Percentiles rank a stretch among this genome's conserved stretches.
These are phyloP conservation scores for Cheirogaleus medius DNA, from an alignment of 2,113 vertebrate species.

Conservation along the genomic window DNA sequence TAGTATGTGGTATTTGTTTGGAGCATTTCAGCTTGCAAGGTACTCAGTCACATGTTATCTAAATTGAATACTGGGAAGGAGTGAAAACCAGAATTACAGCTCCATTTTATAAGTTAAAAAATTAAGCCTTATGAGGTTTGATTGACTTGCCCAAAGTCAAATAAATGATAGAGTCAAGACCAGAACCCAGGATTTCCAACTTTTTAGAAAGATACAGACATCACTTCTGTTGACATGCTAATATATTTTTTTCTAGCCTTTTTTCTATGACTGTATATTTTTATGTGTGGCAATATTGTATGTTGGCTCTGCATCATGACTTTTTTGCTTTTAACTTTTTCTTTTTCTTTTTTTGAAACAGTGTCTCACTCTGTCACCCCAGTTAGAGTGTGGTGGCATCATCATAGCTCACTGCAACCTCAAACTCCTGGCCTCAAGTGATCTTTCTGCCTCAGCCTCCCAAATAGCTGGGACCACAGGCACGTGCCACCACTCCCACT, in stretches of 20 bases:
- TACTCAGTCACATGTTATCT: not conserved
- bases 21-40: not conserved
- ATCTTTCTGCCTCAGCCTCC: too few relatives aligned
- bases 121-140: not conserved
- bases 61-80: not conserved
- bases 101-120: constrained; percentile 29
- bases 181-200: not conserved
- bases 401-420: too few relatives aligned
- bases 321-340: not conserved
- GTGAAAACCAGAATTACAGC: not conserved
- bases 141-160: not conserved
- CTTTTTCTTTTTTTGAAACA: too few relatives aligned
- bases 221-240: not conserved
- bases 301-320: not conserved
- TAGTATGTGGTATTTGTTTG: not conserved
- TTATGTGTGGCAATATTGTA: not conserved
- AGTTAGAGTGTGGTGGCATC: too few relatives aligned
- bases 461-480: too few relatives aligned
- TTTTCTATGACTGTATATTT: not conserved
- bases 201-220: not conserved
- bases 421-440: too few relatives aligned
- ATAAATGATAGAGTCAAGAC: not conserved
- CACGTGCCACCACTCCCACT: too few relatives aligned
- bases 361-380: too few relatives aligned
- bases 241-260: not conserved